These are phyloP conservation scores for Falco rusticolus DNA, from an alignment of 2,797 vertebrate genomes.

Conservation along the genomic window DNA sequence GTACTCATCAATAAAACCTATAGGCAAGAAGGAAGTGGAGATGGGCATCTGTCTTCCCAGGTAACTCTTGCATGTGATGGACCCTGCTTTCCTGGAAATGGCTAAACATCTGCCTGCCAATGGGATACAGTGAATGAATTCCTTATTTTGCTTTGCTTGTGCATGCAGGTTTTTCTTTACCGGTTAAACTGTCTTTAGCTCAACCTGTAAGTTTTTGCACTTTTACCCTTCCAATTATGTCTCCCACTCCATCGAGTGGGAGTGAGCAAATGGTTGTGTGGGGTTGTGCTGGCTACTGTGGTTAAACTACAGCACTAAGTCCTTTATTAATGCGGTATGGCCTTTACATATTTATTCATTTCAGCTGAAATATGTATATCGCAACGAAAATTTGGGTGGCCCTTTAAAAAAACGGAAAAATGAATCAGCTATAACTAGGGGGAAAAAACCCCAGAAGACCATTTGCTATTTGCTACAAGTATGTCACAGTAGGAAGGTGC, in stretches of 20 bases:
- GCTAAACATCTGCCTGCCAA: neutral
- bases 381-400: neutral
- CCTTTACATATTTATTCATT: neutral
- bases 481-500: neutral
- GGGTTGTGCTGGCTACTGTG: neutral
- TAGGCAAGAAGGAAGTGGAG: neutral
- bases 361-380: neutral
- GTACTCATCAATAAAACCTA: neutral
- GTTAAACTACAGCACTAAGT: neutral
- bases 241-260: neutral
- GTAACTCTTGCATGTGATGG: neutral
- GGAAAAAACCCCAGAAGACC: neutral
- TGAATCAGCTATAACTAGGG: neutral
- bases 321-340: neutral
- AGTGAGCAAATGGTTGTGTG: neutral
- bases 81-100: neutral
- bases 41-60: neutral
- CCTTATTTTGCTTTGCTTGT: neutral
- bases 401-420: neutral
- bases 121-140: neutral
- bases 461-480: neutral
- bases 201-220: neutral
- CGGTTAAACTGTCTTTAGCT: neutral
- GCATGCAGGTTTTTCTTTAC: neutral
- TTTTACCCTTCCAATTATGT: too few relatives aligned